Conservation (phyloP, 2,888 invertebrate genomes). For the Sisyra nigra region DNA sequence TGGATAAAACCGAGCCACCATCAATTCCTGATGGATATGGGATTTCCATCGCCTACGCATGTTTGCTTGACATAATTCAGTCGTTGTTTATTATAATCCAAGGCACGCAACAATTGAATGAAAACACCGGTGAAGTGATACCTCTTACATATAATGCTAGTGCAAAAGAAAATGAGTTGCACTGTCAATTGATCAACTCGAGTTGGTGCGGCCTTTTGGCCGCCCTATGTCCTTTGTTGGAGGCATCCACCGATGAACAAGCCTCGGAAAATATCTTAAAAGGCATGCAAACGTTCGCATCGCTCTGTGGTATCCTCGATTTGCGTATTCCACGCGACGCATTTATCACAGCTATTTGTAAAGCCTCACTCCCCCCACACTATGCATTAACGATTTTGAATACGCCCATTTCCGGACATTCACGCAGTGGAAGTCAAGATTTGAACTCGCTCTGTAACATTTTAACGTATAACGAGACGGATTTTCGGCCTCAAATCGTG, state of each 20-base stretch:
- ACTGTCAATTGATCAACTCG: constrained; percentile 71
- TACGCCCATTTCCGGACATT: constrained; percentile 29
- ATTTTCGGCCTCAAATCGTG: constrained; percentile 86
- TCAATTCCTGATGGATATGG: constrained; percentile 93
- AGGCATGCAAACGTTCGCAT: constrained; percentile 77
- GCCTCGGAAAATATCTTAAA: constrained; percentile 83
- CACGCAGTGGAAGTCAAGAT: constrained; percentile 32
- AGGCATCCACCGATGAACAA: constrained; percentile 90
- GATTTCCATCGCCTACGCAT: constrained; percentile 88
- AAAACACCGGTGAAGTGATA: constrained; percentile 15
- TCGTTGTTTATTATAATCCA: constrained; percentile 59
- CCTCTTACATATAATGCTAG: constrained; percentile 27
- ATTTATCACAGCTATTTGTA: constrained; percentile 87
- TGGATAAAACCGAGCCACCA: constrained; percentile 91
- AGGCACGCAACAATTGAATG: constrained; percentile 9
- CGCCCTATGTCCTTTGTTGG: constrained; percentile 79
- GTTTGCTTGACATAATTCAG: constrained; percentile 79
- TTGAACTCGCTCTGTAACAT: constrained; percentile 28
- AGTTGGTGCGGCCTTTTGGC: constrained; percentile 92
- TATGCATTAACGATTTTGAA: constrained; percentile 82
- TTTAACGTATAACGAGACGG: constrained; percentile 42
- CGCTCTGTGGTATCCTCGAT: constrained; percentile 73
- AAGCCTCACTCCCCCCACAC: constrained; percentile 89
- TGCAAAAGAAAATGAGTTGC: constrained; percentile 31
- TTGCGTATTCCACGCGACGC: constrained; percentile 75